Percentiles rank a stretch among this genome's conserved stretches.
Evolutionary conservation across 2,888 invertebrate genomes (phyloP).

Genomic region (Hirtodrosophila alboralis): DNA sequence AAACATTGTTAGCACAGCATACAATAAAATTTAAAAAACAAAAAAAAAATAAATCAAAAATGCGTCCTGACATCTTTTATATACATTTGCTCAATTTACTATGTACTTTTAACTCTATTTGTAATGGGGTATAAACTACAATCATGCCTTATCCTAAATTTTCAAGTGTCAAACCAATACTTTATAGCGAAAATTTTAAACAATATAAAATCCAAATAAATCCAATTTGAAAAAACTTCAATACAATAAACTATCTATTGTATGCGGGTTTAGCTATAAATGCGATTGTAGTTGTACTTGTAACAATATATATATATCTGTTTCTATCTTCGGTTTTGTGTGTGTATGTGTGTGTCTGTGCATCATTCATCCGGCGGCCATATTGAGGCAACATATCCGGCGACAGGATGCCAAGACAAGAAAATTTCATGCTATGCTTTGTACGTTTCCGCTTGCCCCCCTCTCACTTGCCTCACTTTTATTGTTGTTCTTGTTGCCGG

Average conservation of each 20-base stretch:
- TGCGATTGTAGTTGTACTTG: conserved; percentile 31
- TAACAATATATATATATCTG: conserved; percentile 19
- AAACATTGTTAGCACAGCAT: too few species aligned
- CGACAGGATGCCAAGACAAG: conserved; percentile 80
- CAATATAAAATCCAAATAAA: conserved; percentile 64
- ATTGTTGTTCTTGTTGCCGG: conserved; percentile 36
- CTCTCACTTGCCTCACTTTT: not conserved
- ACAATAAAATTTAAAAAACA: too few species aligned
- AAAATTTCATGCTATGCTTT: conserved; percentile 77
- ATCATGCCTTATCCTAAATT: conserved; percentile 64
- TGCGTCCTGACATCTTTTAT: too few species aligned
- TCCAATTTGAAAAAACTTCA: conserved; percentile 64
- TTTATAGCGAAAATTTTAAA: conserved; percentile 74
- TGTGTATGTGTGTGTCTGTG: conserved; percentile 50
- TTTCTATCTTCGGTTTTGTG: conserved; percentile 22
- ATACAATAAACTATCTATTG: conserved; percentile 72
- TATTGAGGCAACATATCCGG: conserved; percentile 80
- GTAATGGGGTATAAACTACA: conserved; percentile 26
- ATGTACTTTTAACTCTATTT: too few species aligned
- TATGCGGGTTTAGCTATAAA: conserved; percentile 40
- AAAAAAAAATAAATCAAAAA: too few species aligned
- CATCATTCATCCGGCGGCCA: conserved; percentile 80
- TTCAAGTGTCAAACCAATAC: conserved; percentile 77
- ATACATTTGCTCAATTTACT: too few species aligned
- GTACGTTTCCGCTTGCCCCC: conserved; percentile 66